Evolutionary conservation across 2,888 invertebrate species (phyloP), one percentile per base, ranked within the genome.

Genomic region (Poecilobothrus nobilitatus): DNA sequence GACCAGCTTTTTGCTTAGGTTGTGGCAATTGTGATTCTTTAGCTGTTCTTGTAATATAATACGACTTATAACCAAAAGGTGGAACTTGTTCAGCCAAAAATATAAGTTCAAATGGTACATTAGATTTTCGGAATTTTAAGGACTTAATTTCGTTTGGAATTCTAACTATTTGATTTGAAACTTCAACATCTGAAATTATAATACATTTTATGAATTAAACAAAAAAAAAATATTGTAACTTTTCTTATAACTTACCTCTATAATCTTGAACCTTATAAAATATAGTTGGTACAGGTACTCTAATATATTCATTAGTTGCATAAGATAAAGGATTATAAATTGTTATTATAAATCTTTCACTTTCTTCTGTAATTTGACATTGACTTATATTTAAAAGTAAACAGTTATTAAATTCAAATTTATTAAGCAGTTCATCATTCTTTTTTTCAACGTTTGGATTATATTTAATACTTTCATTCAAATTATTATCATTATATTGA

Each of bases 371-470:
- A 0, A 86, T 75, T 0, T 77, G 75, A 74, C 94, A 95, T 41
- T 87, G 84, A 68, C 93, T 94, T 15, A 93, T 88, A 76, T 96
- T 96, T 10, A 90, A 78, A 7, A 87, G 80, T 65, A 85, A 80
- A 76, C 92, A 92, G 21, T 83, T 82, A 22, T 83, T 74, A 67
- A 86, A 84, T 65, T 79, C 78, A 65, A 82, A 76, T 21, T 78
- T 71, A 0, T 74, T 74, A 18, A 79, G 70, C n/a, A 2, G 2
- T 2, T 41, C 41, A 41, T 3, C 4, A 5, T 41, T 41, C 7
- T 74, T 74, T 3, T 75, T 74, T 12, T 80, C 33, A 44, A 75
- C 76, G 67, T 76, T 78, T 5, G 80, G 64, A 4, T 76, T 75
- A 18, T 70, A 66, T 5, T 74, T 73, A 0, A 75, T 75, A 61